phyloP scores from a whole-genome alignment of 2,797 vertebrate genomes.

The Anisognathus igniventris region DNA sequence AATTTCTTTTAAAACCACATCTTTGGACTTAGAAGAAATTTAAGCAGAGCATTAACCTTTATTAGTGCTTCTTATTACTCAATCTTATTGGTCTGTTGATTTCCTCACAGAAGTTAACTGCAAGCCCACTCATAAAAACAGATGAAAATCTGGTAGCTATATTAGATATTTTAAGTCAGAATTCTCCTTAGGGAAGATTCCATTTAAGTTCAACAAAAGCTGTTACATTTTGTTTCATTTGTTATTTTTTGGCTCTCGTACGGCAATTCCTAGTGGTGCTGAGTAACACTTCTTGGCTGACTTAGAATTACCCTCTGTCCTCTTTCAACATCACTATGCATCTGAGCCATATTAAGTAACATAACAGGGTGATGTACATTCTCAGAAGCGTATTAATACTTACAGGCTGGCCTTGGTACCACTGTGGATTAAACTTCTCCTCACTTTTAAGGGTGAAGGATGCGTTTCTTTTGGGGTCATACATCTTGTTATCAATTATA shows the following conservation, averaged over 20 bases:
- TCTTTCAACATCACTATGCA: neutral
- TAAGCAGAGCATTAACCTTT: neutral
- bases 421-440: constrained; percentile 84
- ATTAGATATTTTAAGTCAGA: neutral
- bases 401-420: constrained; percentile 96
- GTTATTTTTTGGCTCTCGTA: neutral
- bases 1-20: neutral
- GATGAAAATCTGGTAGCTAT: neutral
- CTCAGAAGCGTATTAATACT: constrained; percentile 67
- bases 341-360: neutral
- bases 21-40: neutral
- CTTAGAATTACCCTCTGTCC: neutral
- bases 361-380: neutral
- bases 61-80: neutral
- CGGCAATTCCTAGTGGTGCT: neutral
- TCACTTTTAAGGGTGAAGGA: constrained; percentile 80
- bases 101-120: neutral
- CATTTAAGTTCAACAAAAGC: neutral
- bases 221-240: neutral
- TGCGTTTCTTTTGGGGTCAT: constrained; percentile 82
- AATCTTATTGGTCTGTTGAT: neutral
- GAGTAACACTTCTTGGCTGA: neutral
- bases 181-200: neutral
- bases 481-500: constrained; percentile 97
- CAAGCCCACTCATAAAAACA: neutral